Conservation (phyloP, 2,113 vertebrate genomes). For the Indicator maculatus region DNA sequence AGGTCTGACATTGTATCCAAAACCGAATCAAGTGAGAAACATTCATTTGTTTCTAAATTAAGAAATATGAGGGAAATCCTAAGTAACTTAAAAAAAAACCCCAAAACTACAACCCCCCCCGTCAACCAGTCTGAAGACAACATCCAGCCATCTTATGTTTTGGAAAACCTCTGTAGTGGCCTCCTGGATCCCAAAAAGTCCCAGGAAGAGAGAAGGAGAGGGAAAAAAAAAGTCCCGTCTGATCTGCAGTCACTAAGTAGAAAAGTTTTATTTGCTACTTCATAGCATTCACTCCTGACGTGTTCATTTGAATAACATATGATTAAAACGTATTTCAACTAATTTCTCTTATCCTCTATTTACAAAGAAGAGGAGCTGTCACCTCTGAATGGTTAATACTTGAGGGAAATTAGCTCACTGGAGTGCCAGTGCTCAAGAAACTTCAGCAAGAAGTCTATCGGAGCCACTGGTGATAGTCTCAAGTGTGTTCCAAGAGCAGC, state of each 20-base stretch:
- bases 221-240: background rate
- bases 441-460: background rate
- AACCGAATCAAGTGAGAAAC: background rate
- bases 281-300: background rate
- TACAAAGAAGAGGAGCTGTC: background rate
- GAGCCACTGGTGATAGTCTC: background rate
- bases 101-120: background rate
- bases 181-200: background rate
- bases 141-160: rapidly evolving
- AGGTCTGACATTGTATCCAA: background rate
- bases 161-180: background rate
- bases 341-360: background rate
- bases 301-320: background rate
- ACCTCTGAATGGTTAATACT: background rate
- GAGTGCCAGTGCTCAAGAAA: background rate
- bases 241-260: background rate
- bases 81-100: background rate
- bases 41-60: background rate
- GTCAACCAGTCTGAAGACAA: background rate
- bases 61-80: background rate
- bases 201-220: background rate
- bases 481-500: background rate
- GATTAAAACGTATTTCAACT: background rate
- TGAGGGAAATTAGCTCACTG: background rate
- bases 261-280: background rate